A percentile compares a stretch with the other conserved stretches of the same genome.
These are phyloP conservation scores for Pseudopleuronectes americanus DNA, from an alignment of 2,797 vertebrate species.

Conservation along the genomic window DNA sequence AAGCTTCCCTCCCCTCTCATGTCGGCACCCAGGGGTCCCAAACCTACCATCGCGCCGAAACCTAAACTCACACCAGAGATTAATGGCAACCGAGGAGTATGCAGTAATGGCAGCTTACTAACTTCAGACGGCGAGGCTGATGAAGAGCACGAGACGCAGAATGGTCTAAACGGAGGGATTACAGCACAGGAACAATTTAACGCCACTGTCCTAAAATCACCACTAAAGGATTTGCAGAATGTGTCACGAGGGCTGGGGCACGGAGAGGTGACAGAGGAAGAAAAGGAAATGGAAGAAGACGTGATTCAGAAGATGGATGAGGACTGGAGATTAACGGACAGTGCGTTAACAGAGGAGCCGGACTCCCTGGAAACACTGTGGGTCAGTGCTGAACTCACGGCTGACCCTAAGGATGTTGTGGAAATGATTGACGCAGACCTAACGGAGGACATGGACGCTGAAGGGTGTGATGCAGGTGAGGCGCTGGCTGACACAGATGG, in stretches of 20 bases:
- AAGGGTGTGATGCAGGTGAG: conserved; percentile 77
- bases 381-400: conserved; percentile 55
- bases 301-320: conserved; percentile 64
- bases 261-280: conserved; percentile 42
- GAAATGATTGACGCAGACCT: conserved; percentile 70
- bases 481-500: conserved; percentile 79
- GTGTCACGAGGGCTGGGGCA: conserved; percentile 32
- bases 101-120: conserved; percentile 76
- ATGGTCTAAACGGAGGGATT: conserved; percentile 27
- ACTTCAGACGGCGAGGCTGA: conserved; percentile 76
- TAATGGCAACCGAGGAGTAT: conserved; percentile 82
- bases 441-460: conserved; percentile 70
- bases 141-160: conserved; percentile 74
- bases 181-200: conserved; percentile 35
- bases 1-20: conserved; percentile 82
- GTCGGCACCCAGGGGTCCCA: conserved; percentile 87
- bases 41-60: conserved; percentile 91
- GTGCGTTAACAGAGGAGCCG: conserved; percentile 62
- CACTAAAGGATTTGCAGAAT: conserved; percentile 28
- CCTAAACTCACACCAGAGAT: conserved; percentile 83
- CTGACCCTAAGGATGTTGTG: conserved; percentile 56
- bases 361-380: conserved; percentile 72
- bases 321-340: conserved; percentile 73
- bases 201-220: conserved; percentile 29
- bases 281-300: conserved; percentile 53